phyloP scores from a whole-genome alignment of 2,113 vertebrate species.

The Clarias gariepinus region DNA sequence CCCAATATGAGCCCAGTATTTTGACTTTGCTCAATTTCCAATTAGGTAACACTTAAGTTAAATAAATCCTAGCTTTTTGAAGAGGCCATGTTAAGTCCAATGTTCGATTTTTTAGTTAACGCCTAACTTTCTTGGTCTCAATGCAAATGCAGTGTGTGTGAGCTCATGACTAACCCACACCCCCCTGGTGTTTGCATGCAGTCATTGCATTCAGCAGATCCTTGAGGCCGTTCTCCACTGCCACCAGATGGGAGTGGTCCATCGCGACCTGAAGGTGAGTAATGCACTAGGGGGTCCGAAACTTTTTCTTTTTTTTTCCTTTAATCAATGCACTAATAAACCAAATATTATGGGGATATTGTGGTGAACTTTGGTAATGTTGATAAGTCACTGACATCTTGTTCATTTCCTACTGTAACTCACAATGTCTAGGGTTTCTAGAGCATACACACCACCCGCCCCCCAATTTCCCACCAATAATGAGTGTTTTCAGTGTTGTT shows the following conservation, averaged over 20 bases:
- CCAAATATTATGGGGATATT: background rate
- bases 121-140: slow-evolving; percentile 34
- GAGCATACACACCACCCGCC: background rate
- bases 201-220: slow-evolving; percentile 99
- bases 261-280: slow-evolving; percentile 98
- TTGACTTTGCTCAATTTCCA: background rate
- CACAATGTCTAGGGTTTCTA: background rate
- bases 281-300: slow-evolving; percentile 57
- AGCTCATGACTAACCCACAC: slow-evolving; percentile 85
- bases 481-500: background rate
- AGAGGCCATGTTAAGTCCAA: background rate
- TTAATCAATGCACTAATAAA: background rate
- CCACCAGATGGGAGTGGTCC: slow-evolving; percentile 98
- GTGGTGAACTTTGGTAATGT: background rate
- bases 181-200: slow-evolving; percentile 98
- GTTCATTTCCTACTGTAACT: background rate
- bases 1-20: background rate
- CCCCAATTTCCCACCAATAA: background rate
- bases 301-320: background rate
- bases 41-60: background rate
- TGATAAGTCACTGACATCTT: background rate
- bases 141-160: slow-evolving; percentile 66
- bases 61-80: background rate
- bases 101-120: background rate
- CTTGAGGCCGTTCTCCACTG: slow-evolving; percentile 97